Conservation (phyloP, 2,797 vertebrate species). For the Ispidina lecontei region DNA sequence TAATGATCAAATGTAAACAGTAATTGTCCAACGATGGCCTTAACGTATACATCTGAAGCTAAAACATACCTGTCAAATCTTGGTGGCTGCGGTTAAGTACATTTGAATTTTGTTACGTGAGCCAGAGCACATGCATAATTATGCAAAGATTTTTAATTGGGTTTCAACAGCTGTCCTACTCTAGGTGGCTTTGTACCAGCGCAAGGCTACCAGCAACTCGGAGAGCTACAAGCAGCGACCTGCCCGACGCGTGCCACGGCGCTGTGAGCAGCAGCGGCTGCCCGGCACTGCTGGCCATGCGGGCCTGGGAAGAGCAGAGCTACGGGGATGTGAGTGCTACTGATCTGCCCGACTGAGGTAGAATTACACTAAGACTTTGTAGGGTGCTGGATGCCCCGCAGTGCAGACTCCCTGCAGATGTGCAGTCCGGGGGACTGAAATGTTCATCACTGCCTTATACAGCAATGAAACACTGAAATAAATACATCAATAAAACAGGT, state of each 20-base stretch:
- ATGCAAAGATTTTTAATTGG: conserved; percentile 47
- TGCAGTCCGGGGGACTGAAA: background rate
- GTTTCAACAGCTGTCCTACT: conserved; percentile 4
- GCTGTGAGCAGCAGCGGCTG: background rate
- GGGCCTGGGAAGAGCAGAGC: background rate
- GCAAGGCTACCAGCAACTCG: background rate
- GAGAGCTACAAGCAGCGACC: background rate
- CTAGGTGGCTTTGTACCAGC: background rate
- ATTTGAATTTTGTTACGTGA: conserved; percentile 15
- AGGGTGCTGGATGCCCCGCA: background rate
- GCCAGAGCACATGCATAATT: conserved; percentile 16
- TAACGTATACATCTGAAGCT: background rate
- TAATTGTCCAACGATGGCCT: background rate
- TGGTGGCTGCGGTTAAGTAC: background rate
- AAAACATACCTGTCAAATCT: conserved; percentile 1
- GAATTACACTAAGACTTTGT: background rate
- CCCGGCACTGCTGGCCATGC: rapidly evolving
- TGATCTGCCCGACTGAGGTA: background rate
- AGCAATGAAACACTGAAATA: background rate
- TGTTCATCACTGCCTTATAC: background rate
- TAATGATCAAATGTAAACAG: conserved; percentile 7
- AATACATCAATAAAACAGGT: background rate
- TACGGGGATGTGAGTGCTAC: rapidly evolving
- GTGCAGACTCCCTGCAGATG: rapidly evolving
- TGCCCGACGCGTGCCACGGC: rapidly evolving